Base-by-base conservation (phyloP, 2,113 vertebrate genomes). In the Gadus macrocephalus region DNA sequence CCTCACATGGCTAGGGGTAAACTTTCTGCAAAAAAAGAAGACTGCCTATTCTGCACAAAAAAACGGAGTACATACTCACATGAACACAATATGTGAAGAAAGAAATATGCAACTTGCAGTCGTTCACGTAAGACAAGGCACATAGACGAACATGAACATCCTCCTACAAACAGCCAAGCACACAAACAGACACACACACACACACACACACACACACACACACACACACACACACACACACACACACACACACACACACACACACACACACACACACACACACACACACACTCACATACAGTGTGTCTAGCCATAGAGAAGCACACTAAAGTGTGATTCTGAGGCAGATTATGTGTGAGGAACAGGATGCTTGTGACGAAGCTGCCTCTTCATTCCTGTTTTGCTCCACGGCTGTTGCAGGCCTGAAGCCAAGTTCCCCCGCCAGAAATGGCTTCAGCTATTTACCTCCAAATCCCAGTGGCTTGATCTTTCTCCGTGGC, bases 331-430 rank as follows among this genome's bases (percentile, higher is more conserved):
- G 81, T 86, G 78, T 86, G 82, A 86, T 75, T 76, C 19, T 69
- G 85, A 73, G 60, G 69, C 79, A 85, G 84, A 86, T 82, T 79
- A 82, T 75, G 86, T 87, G 86, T 87, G 78, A 89, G 77, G 86
- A 88, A 85, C 81, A 80, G 74, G 78, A 85, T 82, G 82, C 75
- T 69, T 74, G 77, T 74, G 81, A 84, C 70, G 75, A 71, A 86
- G 73, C 73, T 77, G 83, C 67, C 77, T 83, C 72, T 81, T 82
- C 83, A 69, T 68, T 81, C 75, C 70, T 77, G 68, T 84, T 83
- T 87, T 79, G 74, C 76, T 81, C 60, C 76, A 77, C 70, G 74
- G 77, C 79, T 86, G 78, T 88, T 72, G 80, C 73, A 79, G 61
- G 79, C 83, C 68, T 78, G 78, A 82, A 78, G 80, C 81, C 82